phyloP scores from a whole-genome alignment of 2,888 invertebrate species.

The Macrophya annulata region DNA sequence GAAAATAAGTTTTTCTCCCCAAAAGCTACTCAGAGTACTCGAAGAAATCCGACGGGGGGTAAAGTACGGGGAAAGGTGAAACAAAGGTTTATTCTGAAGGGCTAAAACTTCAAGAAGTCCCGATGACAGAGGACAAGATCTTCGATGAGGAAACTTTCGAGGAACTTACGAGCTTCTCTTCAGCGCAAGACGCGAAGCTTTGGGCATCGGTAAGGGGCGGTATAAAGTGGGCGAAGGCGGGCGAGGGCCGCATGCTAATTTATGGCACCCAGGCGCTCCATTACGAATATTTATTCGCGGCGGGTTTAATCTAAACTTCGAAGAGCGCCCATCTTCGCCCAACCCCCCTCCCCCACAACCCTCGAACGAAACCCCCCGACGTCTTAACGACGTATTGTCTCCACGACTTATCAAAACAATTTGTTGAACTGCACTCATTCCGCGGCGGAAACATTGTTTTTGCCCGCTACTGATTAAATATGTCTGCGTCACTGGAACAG shows the following conservation, averaged over 20 bases:
- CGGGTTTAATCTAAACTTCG: slow-evolving; percentile 80
- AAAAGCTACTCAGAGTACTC: slow-evolving; percentile 15
- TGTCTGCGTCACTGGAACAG: slow-evolving; percentile 57
- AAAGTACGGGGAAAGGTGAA: slow-evolving; percentile 16
- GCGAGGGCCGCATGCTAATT: slow-evolving; percentile 78
- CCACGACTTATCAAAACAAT: slow-evolving; percentile 78
- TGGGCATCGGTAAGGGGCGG: slow-evolving; percentile 53
- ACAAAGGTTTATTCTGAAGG: slow-evolving; percentile 23
- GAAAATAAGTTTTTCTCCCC: slow-evolving; percentile 59
- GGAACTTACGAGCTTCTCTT: slow-evolving; percentile 42
- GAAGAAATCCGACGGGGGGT: background rate
- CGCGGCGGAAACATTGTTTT: slow-evolving; percentile 62
- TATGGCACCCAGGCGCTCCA: slow-evolving; percentile 79
- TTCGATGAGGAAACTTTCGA: slow-evolving; percentile 43
- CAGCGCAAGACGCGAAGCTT: slow-evolving; percentile 34
- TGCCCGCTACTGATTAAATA: slow-evolving; percentile 71
- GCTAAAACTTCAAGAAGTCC: slow-evolving; percentile 23
- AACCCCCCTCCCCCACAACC: slow-evolving; percentile 60
- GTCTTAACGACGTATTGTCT: slow-evolving; percentile 79
- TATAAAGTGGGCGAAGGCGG: slow-evolving; percentile 50
- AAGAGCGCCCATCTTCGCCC: slow-evolving; percentile 68
- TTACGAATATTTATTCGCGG: slow-evolving; percentile 80
- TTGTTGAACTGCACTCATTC: slow-evolving; percentile 70
- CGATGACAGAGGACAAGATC: slow-evolving; percentile 55
- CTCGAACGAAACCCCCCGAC: slow-evolving; percentile 63